Percentiles rank a stretch among this genome's conserved stretches.
These are phyloP conservation scores for Harpagoxenus sublaevis DNA, from an alignment of 2,888 invertebrate species.

Conservation along the genomic window DNA sequence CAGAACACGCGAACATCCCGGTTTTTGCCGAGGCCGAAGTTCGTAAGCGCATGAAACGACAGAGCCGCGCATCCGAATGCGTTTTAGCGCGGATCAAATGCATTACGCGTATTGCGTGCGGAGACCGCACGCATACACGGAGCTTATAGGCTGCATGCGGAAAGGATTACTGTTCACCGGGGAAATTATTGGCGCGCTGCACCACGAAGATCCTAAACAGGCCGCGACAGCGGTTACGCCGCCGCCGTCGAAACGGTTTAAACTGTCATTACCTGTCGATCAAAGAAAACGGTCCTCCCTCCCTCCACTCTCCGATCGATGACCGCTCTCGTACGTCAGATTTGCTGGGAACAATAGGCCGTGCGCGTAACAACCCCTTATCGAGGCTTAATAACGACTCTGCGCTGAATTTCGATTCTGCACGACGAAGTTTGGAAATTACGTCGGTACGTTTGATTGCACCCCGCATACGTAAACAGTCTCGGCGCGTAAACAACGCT, in stretches of 20 bases:
- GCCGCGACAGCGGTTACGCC: conserved; percentile 75
- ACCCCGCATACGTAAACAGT: conserved; percentile 35
- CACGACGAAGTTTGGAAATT: conserved; percentile 70
- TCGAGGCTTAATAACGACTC: conserved; percentile 83
- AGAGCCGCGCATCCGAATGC: conserved; percentile 81
- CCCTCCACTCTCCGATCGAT: conserved; percentile 78
- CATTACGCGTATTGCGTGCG: conserved; percentile 78
- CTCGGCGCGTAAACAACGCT: conserved; percentile 1
- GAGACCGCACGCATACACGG: conserved; percentile 79
- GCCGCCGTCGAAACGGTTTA: conserved; percentile 80
- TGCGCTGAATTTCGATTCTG: conserved; percentile 66
- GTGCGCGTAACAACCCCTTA: conserved; percentile 75
- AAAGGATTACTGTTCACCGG: conserved; percentile 82
- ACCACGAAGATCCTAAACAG: conserved; percentile 75
- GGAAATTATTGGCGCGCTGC: conserved; percentile 81
- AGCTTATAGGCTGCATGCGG: conserved; percentile 84
- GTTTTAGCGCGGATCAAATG: conserved; percentile 85
- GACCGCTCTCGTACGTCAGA: conserved; percentile 83
- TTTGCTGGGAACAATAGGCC: conserved; percentile 82
- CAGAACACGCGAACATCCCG: conserved; percentile 35
- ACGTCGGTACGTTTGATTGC: conserved; percentile 31
- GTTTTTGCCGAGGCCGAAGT: conserved; percentile 70
- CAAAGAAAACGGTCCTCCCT: conserved; percentile 81
- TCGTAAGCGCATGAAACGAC: conserved; percentile 78
- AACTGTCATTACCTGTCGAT: conserved; percentile 86